A percentile compares a stretch with the other conserved stretches of the same genome.
phyloP scores from a whole-genome alignment of 2,113 vertebrate genomes.

The Strigops habroptila region DNA sequence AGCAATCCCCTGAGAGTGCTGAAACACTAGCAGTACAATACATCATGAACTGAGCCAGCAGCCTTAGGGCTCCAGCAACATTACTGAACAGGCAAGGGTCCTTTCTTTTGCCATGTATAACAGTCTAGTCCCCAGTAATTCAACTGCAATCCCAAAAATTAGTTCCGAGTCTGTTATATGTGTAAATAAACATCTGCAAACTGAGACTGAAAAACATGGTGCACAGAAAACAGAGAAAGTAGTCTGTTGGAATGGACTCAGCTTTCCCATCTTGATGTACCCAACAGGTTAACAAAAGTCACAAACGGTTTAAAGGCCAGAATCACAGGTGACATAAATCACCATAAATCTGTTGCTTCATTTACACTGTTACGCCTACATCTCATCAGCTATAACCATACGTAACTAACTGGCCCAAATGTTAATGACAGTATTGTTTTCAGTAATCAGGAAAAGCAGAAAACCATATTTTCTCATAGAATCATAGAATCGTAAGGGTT shows the following conservation, averaged over 20 bases:
- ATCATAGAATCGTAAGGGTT: too few species aligned
- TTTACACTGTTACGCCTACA: neutral
- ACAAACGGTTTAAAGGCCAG: neutral
- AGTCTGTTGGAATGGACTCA: neutral
- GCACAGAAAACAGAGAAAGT: neutral
- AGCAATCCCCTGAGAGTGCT: slow-evolving; percentile 68
- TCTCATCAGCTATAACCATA: neutral
- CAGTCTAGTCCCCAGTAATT: slow-evolving; percentile 61
- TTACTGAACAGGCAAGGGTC: slow-evolving; percentile 40
- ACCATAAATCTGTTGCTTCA: neutral
- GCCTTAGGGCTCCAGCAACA: slow-evolving; percentile 60
- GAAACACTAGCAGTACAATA: slow-evolving; percentile 71
- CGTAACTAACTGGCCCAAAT: neutral
- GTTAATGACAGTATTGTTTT: neutral
- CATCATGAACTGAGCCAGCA: slow-evolving; percentile 72
- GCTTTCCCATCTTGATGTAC: neutral
- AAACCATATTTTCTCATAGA: neutral
- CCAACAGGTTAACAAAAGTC: neutral
- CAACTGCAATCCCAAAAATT: slow-evolving; percentile 41
- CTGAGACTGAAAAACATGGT: neutral
- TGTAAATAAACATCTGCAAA: slow-evolving; percentile 57
- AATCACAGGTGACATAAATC: neutral
- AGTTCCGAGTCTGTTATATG: slow-evolving; percentile 47
- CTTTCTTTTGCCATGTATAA: slow-evolving; percentile 53
- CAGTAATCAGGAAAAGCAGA: neutral